These are phyloP conservation scores for Tiphia femorata DNA, from an alignment of 2,888 invertebrate species.

Conservation along the genomic window DNA sequence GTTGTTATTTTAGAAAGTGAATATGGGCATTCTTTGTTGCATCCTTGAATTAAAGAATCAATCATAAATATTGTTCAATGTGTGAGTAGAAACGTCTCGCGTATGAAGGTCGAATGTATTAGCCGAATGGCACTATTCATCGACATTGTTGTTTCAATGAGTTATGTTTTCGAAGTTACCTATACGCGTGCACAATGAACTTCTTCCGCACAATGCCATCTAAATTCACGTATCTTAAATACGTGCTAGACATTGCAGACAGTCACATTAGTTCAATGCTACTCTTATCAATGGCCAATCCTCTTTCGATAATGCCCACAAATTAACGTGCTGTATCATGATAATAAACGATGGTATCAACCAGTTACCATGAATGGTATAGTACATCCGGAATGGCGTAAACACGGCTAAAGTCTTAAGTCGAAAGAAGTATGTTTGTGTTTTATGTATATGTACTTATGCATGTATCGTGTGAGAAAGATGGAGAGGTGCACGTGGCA, in stretches of 20 bases:
- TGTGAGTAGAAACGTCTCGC: too few species aligned
- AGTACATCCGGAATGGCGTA: slow-evolving; percentile 44
- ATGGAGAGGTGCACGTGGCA: slow-evolving; percentile 49
- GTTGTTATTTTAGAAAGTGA: slow-evolving; percentile 6
- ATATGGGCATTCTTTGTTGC: slow-evolving; percentile 2
- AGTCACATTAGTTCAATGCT: slow-evolving; percentile 3
- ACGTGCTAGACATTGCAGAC: slow-evolving; percentile 24
- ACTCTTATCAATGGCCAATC: slow-evolving; percentile 4
- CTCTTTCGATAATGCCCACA: slow-evolving; percentile 43
- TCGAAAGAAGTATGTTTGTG: slow-evolving; percentile 46
- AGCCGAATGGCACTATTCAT: too few species aligned
- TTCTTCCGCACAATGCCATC: too few species aligned
- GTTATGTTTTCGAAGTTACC: too few species aligned
- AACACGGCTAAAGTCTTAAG: slow-evolving; percentile 49
- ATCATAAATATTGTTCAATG: too few species aligned
- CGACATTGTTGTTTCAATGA: too few species aligned
- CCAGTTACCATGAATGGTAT: slow-evolving; percentile 42
- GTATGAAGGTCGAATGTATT: too few species aligned
- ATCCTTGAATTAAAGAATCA: too few species aligned
- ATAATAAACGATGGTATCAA: slow-evolving; percentile 24
- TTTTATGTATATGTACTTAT: slow-evolving; percentile 44
- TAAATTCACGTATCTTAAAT: too few species aligned
- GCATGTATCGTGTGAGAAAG: slow-evolving; percentile 56
- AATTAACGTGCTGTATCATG: slow-evolving; percentile 33
- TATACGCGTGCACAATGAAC: too few species aligned